These are phyloP conservation scores for Eptesicus fuscus DNA, from an alignment of 2,113 vertebrate genomes.

Conservation along the genomic window DNA sequence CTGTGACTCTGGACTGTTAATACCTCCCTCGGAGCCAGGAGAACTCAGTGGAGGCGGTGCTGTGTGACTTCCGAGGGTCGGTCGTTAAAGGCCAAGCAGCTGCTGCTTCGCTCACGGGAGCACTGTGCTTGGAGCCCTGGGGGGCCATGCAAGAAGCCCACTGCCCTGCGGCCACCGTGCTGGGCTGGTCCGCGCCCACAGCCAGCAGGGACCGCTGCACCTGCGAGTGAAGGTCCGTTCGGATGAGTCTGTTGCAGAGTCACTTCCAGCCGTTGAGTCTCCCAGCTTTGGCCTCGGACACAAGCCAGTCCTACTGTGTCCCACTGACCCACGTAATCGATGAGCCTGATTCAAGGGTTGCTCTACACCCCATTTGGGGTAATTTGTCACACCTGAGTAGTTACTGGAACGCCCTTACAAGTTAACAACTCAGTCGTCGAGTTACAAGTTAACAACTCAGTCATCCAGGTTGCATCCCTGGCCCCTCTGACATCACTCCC, in stretches of 20 bases:
- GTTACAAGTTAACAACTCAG: neutral
- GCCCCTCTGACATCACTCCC: neutral
- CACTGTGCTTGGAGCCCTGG: neutral
- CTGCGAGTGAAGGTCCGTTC: neutral
- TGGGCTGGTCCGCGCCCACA: neutral
- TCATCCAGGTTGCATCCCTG: neutral
- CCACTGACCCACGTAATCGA: neutral
- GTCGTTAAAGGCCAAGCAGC: rapidly evolving
- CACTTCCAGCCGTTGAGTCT: no score
- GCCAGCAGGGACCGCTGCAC: rapidly evolving
- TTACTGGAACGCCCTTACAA: neutral
- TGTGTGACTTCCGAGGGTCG: neutral
- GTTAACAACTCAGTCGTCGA: neutral
- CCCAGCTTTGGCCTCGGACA: neutral
- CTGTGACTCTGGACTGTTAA: neutral
- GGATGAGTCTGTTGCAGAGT: neutral
- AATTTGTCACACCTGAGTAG: neutral
- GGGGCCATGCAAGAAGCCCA: neutral
- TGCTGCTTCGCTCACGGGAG: neutral
- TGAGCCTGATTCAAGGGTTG: neutral
- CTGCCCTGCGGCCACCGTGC: rapidly evolving
- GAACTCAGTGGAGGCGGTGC: neutral
- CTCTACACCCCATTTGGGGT: neutral
- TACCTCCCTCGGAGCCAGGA: rapidly evolving
- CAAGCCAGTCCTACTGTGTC: neutral